Evolutionary conservation across 2,888 invertebrate species (phyloP).

Genomic region (Ophion ventricosus): DNA sequence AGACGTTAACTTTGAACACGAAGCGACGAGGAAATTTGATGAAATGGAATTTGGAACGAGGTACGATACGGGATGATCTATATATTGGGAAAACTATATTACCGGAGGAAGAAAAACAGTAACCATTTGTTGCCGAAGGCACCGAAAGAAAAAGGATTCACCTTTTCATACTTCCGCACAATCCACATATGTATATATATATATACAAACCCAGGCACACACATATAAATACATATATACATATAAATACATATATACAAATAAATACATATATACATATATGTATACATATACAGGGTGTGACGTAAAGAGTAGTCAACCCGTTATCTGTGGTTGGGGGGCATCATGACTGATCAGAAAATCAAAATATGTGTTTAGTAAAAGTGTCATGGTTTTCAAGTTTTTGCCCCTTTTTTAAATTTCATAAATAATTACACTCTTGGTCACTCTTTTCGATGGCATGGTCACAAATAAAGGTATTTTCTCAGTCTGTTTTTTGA

Average conservation of each 20-base stretch:
- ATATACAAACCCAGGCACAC: too few relatives aligned
- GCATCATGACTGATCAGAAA: too few relatives aligned
- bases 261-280: neutral
- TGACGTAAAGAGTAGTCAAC: too few relatives aligned
- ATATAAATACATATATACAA: neutral
- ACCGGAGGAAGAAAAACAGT: constrained; percentile 42
- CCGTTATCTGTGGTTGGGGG: too few relatives aligned
- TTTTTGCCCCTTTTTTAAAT: too few relatives aligned
- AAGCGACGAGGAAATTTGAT: neutral
- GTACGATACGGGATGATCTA: constrained; percentile 10
- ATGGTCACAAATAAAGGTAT: too few relatives aligned
- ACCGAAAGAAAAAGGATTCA: constrained; percentile 44
- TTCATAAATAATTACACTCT: too few relatives aligned
- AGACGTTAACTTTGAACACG: neutral
- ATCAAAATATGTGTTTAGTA: too few relatives aligned
- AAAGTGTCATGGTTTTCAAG: too few relatives aligned
- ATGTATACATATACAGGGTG: neutral
- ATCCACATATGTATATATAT: neutral
- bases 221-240: neutral
- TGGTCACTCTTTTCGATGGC: too few relatives aligned
- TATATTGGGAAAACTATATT: constrained; percentile 13
- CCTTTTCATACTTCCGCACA: constrained; percentile 8
- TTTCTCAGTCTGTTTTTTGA: too few relatives aligned
- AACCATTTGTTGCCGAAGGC: constrained; percentile 64
- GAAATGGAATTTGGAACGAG: constrained; percentile 2